Conservation (phyloP, 2,888 invertebrate genomes). For the Phaedon cochleariae region DNA sequence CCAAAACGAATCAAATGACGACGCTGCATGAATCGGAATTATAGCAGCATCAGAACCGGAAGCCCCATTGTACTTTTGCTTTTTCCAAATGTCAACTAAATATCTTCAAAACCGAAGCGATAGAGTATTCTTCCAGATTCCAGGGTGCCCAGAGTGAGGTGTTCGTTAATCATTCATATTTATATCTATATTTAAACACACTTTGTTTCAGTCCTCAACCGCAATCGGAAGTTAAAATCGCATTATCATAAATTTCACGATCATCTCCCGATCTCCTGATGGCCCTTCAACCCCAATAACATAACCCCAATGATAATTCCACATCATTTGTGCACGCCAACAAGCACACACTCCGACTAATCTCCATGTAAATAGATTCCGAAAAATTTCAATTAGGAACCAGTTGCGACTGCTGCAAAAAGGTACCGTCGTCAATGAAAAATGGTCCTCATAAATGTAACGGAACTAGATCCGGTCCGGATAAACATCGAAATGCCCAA, state of each 20-base stretch:
- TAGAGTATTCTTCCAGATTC: too few relatives aligned
- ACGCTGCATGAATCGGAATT: too few relatives aligned
- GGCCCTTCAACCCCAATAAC: not conserved
- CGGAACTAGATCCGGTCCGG: constrained; percentile 14
- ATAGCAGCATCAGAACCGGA: too few relatives aligned
- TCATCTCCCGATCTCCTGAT: not conserved
- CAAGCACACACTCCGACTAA: not conserved
- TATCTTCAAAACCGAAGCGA: too few relatives aligned
- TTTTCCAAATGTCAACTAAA: too few relatives aligned
- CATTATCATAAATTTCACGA: not conserved
- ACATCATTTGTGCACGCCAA: not conserved
- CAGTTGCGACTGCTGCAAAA: constrained; percentile 10
- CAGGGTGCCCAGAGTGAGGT: too few relatives aligned
- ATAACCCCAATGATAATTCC: constrained; percentile 10
- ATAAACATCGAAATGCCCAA: constrained; percentile 14
- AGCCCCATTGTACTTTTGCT: too few relatives aligned
- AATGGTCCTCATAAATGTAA: constrained; percentile 8
- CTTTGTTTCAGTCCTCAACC: too few relatives aligned
- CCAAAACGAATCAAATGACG: too few relatives aligned
- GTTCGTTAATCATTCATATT: too few relatives aligned
- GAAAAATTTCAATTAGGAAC: constrained; percentile 14
- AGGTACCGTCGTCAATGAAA: constrained; percentile 7
- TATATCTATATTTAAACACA: too few relatives aligned
- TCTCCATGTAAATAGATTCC: constrained; percentile 1
- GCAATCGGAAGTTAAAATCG: not conserved